Base-by-base conservation (phyloP, 2,888 invertebrate species). In the Hirtodrosophila alboralis region DNA sequence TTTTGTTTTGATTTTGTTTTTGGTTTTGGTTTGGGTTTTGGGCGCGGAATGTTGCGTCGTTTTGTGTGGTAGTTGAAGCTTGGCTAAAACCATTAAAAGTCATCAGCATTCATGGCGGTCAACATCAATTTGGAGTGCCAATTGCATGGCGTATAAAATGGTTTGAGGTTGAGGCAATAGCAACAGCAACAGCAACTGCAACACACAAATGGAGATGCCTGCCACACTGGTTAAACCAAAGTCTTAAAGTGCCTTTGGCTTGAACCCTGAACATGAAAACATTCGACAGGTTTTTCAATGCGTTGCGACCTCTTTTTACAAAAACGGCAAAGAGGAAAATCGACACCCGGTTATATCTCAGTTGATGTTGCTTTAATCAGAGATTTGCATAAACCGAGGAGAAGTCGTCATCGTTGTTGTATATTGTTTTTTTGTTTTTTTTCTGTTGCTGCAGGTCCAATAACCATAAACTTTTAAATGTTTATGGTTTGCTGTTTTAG, bases 41-140 rank as follows among this genome's bases (percentile, higher is more conserved):
- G 67, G 51, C 31, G 63, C 54, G 68, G 61, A 64, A 57, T 72
- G 72, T 81, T 77, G 78, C 75, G 75, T 80, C 30, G 77, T 54
- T 38, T 21, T 41, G 38, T 53, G 47, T 63, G 45, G 64, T 31
- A 47, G 43, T 44, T 40, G 38, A 45, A 23, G 54, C 58, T 65
- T 52, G 51, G 43, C 51, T 30, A 60, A 71, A 41, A 45, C 62
- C 59, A 75, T 80, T 80, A 75, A 78, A 58, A 70, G 76, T 73
- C 79, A 83, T 86, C 86, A 86, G 81, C 83, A 86, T 83, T 77
- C 83, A 86, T 78, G 81, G 66, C 86, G 77, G 81, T 80, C 86
- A 84, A 71, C 84, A 65, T 48, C 73, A 60, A 75, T 80, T 80
- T 59, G 63, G 65, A 79, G 85, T 78, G 85, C 65, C 83, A 79